Evolutionary conservation across 1,140 invertebrate genomes (phyloP).

Genomic region (Radopholus similis): DNA sequence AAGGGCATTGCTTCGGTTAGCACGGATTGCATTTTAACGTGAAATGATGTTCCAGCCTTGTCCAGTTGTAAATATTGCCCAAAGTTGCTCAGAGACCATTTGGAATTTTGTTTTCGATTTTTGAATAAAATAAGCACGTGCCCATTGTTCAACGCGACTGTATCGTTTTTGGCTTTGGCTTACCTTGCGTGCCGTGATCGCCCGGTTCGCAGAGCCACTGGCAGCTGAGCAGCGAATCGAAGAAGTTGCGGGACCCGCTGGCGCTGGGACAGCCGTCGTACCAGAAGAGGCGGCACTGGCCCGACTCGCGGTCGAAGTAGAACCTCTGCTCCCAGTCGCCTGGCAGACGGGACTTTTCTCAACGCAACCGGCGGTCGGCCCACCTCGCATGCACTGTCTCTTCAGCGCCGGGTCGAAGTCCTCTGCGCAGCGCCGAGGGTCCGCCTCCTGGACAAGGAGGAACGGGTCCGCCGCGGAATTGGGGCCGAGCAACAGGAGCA

Average conservation of each 20-base stretch:
- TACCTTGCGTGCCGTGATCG: not conserved
- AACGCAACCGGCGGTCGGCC: not conserved
- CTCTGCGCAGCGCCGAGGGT: not conserved
- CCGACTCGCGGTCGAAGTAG: not conserved
- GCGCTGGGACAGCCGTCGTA: slow-evolving; percentile 14
- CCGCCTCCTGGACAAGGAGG: not conserved
- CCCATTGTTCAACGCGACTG: too few species aligned
- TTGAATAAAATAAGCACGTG: too few species aligned
- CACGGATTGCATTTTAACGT: too few species aligned
- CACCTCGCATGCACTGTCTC: slow-evolving; percentile 13
- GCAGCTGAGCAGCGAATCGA: slow-evolving; percentile 4
- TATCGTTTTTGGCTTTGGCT: not conserved
- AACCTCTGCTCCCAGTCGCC: not conserved
- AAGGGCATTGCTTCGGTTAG: too few species aligned
- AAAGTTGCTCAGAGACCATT: too few species aligned
- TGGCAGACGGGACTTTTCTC: not conserved
- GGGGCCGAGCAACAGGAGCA: not conserved
- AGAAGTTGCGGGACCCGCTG: slow-evolving; percentile 10
- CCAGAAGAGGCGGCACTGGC: not conserved
- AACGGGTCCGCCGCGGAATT: not conserved
- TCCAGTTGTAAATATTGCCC: too few species aligned
- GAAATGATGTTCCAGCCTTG: too few species aligned
- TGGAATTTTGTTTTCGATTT: not conserved
- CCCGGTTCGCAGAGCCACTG: slow-evolving; percentile 6
- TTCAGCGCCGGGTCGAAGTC: not conserved